Conservation (phyloP, 1,140 invertebrate genomes). For the Linepithema humile region DNA sequence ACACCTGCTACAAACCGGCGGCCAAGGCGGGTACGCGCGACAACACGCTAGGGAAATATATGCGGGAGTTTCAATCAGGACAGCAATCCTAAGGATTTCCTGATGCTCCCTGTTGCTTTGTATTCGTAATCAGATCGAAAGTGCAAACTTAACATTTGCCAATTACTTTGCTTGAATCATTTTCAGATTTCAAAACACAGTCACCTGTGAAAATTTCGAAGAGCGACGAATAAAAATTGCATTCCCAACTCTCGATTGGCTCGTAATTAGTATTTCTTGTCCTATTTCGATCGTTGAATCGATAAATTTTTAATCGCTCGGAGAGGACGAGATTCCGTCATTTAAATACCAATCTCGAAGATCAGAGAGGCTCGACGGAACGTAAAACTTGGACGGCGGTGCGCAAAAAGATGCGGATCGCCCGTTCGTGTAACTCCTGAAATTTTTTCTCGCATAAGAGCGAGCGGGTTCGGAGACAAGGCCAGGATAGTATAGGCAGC, state of each 20-base stretch:
- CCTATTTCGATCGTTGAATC: background rate
- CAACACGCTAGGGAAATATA: conserved; percentile 76
- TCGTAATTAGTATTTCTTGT: background rate
- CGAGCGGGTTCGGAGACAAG: background rate
- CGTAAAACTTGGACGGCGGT: conserved; percentile 5
- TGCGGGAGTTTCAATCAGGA: conserved; percentile 71
- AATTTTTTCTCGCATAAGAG: conserved; percentile 51
- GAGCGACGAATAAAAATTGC: background rate
- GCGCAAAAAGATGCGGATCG: conserved; percentile 41
- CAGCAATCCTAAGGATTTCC: conserved; percentile 57
- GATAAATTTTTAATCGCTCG: background rate
- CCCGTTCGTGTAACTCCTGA: conserved; percentile 33
- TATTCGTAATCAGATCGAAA: conserved; percentile 27
- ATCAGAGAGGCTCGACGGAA: background rate
- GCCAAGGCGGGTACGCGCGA: conserved; percentile 66
- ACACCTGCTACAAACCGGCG: conserved; percentile 67
- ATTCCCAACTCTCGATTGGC: background rate
- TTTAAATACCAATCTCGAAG: conserved; percentile 1
- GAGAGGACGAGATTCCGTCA: background rate
- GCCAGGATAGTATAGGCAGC: conserved; percentile 45
- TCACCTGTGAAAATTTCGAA: background rate
- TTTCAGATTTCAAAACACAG: background rate
- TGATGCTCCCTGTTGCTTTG: conserved; percentile 20
- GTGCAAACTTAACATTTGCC: background rate
- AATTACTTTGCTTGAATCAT: background rate